Percentiles rank a stretch among this genome's conserved stretches.
These are phyloP conservation scores for Zeuzera pyrina DNA, from an alignment of 2,888 invertebrate species.

Conservation along the genomic window DNA sequence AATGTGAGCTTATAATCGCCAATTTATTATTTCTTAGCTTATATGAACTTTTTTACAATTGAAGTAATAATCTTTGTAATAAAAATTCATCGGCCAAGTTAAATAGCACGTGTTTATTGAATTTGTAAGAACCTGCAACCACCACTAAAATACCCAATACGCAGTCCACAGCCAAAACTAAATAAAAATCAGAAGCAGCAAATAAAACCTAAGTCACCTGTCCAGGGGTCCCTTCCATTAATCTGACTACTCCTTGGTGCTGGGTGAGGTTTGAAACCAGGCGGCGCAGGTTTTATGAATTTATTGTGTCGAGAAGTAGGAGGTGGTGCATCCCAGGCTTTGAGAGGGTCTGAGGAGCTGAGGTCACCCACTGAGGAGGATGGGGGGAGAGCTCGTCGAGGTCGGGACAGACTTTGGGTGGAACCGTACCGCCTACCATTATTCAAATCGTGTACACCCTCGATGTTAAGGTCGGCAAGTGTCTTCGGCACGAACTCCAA, in stretches of 20 bases:
- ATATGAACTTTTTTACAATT: too few relatives aligned
- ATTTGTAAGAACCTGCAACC: too few relatives aligned
- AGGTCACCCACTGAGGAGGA: constrained; percentile 58
- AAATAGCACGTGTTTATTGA: too few relatives aligned
- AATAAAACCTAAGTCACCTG: constrained; percentile 73
- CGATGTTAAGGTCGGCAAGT: constrained; percentile 88
- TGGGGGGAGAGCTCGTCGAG: constrained; percentile 42
- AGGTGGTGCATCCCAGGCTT: constrained; percentile 56
- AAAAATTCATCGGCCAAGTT: too few relatives aligned
- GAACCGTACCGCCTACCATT: constrained; percentile 75
- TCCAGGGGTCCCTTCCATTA: constrained; percentile 74
- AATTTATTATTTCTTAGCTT: too few relatives aligned
- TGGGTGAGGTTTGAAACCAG: constrained; percentile 46
- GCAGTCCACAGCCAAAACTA: too few relatives aligned
- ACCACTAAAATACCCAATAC: too few relatives aligned
- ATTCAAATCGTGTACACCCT: constrained; percentile 80
- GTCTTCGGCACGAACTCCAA: constrained; percentile 94
- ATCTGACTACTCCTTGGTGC: constrained; percentile 49
- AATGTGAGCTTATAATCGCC: too few relatives aligned
- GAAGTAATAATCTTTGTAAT: too few relatives aligned
- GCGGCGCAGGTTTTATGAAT: constrained; percentile 16
- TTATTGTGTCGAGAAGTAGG: constrained; percentile 13
- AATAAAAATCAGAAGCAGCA: constrained; percentile 29
- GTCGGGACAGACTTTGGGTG: constrained; percentile 58
- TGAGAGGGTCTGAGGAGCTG: constrained; percentile 43